Evolutionary conservation across 2,797 vertebrate genomes (phyloP).

Genomic region (Sebastes nivosus): DNA sequence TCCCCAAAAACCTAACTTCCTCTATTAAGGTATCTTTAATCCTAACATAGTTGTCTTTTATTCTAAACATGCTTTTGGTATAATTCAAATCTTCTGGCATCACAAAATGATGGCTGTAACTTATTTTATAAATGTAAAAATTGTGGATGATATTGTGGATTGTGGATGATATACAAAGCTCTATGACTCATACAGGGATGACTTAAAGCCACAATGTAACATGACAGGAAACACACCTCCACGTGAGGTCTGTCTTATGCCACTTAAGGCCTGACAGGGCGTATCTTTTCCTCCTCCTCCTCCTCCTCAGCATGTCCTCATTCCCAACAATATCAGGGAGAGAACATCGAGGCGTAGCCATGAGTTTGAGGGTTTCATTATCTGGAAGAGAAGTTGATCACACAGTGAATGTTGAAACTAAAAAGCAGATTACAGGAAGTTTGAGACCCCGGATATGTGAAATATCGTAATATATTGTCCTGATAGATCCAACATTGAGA

Average conservation of each 20-base stretch:
- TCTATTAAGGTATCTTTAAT: background rate
- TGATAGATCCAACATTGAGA: background rate
- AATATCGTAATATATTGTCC: background rate
- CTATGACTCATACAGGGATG: slow-evolving; percentile 10
- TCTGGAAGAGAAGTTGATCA: slow-evolving; percentile 60
- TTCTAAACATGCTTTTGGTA: background rate
- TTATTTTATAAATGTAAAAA: background rate
- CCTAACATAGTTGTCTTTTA: no score
- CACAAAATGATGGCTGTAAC: background rate
- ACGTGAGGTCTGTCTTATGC: slow-evolving; percentile 80
- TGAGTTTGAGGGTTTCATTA: slow-evolving; percentile 70
- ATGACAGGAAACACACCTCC: slow-evolving; percentile 73
- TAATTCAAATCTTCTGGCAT: background rate
- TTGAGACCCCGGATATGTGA: background rate
- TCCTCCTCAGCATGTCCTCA: slow-evolving; percentile 80
- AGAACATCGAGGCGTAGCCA: slow-evolving; percentile 89
- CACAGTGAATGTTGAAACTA: slow-evolving; percentile 1
- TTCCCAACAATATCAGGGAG: slow-evolving; percentile 88
- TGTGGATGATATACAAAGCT: background rate
- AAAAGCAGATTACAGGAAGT: background rate
- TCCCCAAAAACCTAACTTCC: background rate
- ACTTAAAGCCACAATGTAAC: background rate
- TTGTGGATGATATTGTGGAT: background rate
- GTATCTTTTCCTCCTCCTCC: slow-evolving; percentile 80
- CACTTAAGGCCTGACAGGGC: slow-evolving; percentile 84